These are phyloP conservation scores for Gambusia yucatana DNA, from an alignment of 2,797 vertebrate genomes.

Conservation along the genomic window DNA sequence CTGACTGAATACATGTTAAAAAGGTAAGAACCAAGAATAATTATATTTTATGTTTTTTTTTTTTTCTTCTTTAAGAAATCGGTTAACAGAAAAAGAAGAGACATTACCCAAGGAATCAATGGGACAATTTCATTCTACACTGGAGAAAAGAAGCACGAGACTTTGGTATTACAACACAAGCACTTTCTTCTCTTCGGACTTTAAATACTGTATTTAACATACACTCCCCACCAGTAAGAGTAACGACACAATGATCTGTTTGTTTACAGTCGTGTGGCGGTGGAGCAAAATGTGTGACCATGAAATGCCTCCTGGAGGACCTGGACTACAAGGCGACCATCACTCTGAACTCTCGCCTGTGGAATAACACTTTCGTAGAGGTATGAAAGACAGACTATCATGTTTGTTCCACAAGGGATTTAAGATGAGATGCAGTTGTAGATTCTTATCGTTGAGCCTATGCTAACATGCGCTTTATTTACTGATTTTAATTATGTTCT, in stretches of 20 bases:
- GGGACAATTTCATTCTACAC: constrained; percentile 78
- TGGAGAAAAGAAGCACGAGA: constrained; percentile 81
- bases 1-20: background rate
- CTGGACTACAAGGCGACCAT: constrained; percentile 90
- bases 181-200: background rate
- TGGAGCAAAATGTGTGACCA: constrained; percentile 83
- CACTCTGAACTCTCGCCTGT: constrained; percentile 86
- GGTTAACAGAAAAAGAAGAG: constrained; percentile 82
- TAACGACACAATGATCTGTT: background rate
- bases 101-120: constrained; percentile 52
- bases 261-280: constrained; percentile 82
- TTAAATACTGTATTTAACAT: background rate
- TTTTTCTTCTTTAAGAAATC: constrained; percentile 44
- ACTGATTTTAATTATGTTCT: background rate
- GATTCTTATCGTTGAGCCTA: background rate
- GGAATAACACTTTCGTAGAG: constrained; percentile 91
- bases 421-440: background rate
- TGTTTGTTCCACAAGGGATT: background rate
- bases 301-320: constrained; percentile 88
- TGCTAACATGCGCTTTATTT: no score
- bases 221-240: background rate
- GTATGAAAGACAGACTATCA: constrained; percentile 62
- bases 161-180: constrained; percentile 82
- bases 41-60: background rate
- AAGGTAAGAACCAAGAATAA: background rate